Evolutionary conservation across 1,140 invertebrate species (phyloP).

Genomic region (Meloidogyne chitwoodi): DNA sequence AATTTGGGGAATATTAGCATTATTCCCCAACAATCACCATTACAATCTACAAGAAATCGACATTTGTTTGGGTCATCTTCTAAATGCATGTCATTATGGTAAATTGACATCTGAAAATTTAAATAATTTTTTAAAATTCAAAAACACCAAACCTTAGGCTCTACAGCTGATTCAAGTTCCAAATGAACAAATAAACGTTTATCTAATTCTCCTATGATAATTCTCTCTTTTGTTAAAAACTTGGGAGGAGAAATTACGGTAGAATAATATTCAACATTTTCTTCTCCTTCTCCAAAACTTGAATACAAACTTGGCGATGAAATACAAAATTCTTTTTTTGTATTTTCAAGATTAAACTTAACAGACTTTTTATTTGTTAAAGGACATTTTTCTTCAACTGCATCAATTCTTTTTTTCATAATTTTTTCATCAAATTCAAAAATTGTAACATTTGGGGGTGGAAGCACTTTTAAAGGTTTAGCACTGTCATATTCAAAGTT

Average conservation of each 20-base stretch:
- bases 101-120: conserved; percentile 21
- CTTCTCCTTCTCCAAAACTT: background rate
- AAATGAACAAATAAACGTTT: background rate
- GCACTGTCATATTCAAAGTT: background rate
- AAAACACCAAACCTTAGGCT: conserved; percentile 7
- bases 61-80: background rate
- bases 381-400: background rate
- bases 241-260: background rate
- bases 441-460: background rate
- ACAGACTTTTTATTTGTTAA: conserved; percentile 1
- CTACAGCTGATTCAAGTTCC: background rate
- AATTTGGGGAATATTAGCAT: conserved; percentile 4
- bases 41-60: conserved; percentile 15
- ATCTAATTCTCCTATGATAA: conserved; percentile 3
- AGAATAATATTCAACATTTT: too few species aligned
- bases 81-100: conserved; percentile 16
- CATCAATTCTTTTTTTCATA: background rate
- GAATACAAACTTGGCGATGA: too few species aligned
- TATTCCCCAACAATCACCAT: conserved; percentile 7
- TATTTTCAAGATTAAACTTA: background rate
- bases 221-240: background rate
- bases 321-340: background rate
- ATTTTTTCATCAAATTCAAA: background rate
- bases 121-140: background rate
- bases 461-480: background rate